A percentile compares a stretch with the other conserved stretches of the same genome.
These are phyloP conservation scores for Pagrus major DNA, from an alignment of 2,113 vertebrate genomes.

Conservation along the genomic window DNA sequence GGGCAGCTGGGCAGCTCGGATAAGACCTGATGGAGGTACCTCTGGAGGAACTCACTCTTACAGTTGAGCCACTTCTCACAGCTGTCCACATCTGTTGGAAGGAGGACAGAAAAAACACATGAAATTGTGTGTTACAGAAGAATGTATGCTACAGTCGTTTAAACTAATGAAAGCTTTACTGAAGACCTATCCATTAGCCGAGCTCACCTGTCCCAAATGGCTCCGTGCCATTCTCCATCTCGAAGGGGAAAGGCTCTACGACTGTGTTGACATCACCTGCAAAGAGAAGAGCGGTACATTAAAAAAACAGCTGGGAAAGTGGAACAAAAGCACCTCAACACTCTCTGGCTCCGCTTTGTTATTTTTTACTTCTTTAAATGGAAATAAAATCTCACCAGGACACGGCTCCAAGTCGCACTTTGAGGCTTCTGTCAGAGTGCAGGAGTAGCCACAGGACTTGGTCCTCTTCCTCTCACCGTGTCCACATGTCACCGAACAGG, in stretches of 20 bases:
- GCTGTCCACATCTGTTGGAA: conserved; percentile 89
- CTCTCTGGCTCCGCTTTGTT: not conserved
- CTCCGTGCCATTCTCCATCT: conserved; percentile 87
- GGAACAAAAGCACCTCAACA: not conserved
- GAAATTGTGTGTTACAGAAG: not conserved
- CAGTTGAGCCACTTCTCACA: conserved; percentile 97
- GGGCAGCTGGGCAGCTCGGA: conserved; percentile 93
- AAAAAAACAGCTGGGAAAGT: not conserved
- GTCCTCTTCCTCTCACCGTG: conserved; percentile 89
- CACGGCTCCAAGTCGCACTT: conserved; percentile 87
- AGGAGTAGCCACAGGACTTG: conserved; percentile 89
- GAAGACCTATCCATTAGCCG: not conserved
- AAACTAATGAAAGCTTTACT: not conserved
- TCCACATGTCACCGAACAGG: conserved; percentile 90
- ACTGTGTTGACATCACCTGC: conserved; percentile 82
- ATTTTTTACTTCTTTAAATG: not conserved
- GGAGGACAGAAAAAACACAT: not conserved
- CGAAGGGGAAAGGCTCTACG: conserved; percentile 81
- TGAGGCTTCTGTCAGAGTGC: conserved; percentile 88
- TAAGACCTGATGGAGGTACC: conserved; percentile 89
- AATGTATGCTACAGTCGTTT: not conserved
- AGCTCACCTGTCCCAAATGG: conserved; percentile 88
- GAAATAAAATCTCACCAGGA: conserved; percentile 82
- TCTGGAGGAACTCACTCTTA: conserved; percentile 92
- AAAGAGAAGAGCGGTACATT: conserved; percentile 3